Percentiles rank a stretch among this genome's conserved stretches.
These are phyloP conservation scores for Parapsyche elsis DNA, from an alignment of 1,140 invertebrate genomes.

Conservation along the genomic window DNA sequence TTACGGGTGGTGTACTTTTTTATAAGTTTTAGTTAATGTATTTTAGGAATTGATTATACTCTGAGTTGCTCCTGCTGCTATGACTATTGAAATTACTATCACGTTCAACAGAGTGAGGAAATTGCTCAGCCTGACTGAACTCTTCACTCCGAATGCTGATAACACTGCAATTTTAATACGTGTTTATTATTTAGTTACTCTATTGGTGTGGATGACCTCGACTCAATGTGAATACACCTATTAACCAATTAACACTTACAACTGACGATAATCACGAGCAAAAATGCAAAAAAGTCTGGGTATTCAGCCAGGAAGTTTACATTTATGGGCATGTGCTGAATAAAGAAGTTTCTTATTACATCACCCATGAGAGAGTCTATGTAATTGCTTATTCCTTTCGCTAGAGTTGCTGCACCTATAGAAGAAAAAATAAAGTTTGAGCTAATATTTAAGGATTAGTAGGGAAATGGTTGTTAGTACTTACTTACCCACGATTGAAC, in stretches of 20 bases:
- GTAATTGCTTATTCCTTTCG: slow-evolving; percentile 89
- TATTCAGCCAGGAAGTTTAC: slow-evolving; percentile 80
- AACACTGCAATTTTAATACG: slow-evolving; percentile 68
- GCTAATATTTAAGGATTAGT: background rate
- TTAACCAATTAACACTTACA: slow-evolving; percentile 59
- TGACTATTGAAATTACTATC: slow-evolving; percentile 81
- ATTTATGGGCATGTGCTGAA: slow-evolving; percentile 75
- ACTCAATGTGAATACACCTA: background rate
- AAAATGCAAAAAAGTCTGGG: slow-evolving; percentile 85
- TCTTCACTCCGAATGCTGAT: slow-evolving; percentile 85
- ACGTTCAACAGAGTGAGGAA: slow-evolving; percentile 90
- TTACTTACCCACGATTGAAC: slow-evolving; percentile 79
- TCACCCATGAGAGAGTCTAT: slow-evolving; percentile 86
- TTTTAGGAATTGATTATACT: slow-evolving; percentile 65
- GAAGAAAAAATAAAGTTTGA: background rate
- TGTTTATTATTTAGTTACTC: background rate
- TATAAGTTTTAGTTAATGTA: background rate
- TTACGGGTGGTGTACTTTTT: too few species aligned
- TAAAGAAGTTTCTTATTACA: slow-evolving; percentile 76
- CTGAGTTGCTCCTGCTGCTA: slow-evolving; percentile 85
- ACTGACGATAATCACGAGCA: slow-evolving; percentile 74
- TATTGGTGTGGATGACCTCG: too few species aligned
- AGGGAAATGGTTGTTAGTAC: background rate
- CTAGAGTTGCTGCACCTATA: slow-evolving; percentile 87
- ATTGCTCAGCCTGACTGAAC: slow-evolving; percentile 91